Base-by-base conservation (phyloP, 2,797 vertebrate species). In the Passerculus sandwichensis region DNA sequence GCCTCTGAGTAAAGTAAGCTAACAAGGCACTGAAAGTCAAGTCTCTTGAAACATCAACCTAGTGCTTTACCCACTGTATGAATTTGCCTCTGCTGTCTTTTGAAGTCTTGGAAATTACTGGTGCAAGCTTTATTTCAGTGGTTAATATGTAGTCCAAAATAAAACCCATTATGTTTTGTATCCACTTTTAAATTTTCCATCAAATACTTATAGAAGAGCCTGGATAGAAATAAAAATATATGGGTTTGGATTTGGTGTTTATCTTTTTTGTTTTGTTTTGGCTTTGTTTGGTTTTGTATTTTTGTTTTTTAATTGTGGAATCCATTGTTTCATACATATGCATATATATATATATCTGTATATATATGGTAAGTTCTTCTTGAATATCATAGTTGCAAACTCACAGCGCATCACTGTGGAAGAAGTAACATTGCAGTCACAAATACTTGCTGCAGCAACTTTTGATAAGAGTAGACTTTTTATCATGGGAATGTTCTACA, bases 261-360 rank as follows among this genome's bases (percentile, higher is more conserved):
- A 12, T 5, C 2, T 40, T 42, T 60, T 26, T 26, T 57, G 38
- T 56, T 36, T 61, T 38, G 36, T 19, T 40, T 53, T 17, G 6
- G 5, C 27, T 17, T 42, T 17, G 3, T 23, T 30, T 22, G 10
- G 11, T n/a, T 25, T 32, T 18, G 12, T 0, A 4, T 22, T 44
- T 44, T 44, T n/a, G 21, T 61, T 61, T 26, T 70, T 17, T 10
- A 21, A 40, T 32, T 16, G 11, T 47, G 20, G 7, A 73, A 80
- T 11, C 8, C 13, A 18, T 66, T 75, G 6, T 69, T 85, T 89
- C 16, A 25, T 14, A 22, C 14, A 5, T 9, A 27, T 38, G 5
- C 11, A 21, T 23, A 7, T 11, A 6, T 11, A 6, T 11, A 6
- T 8, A 26, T 47, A 4, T 15, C 11, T 30, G 4, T 11, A 6